phyloP scores from a whole-genome alignment of 2,797 vertebrate genomes.

The Crocidura indochinensis region DNA sequence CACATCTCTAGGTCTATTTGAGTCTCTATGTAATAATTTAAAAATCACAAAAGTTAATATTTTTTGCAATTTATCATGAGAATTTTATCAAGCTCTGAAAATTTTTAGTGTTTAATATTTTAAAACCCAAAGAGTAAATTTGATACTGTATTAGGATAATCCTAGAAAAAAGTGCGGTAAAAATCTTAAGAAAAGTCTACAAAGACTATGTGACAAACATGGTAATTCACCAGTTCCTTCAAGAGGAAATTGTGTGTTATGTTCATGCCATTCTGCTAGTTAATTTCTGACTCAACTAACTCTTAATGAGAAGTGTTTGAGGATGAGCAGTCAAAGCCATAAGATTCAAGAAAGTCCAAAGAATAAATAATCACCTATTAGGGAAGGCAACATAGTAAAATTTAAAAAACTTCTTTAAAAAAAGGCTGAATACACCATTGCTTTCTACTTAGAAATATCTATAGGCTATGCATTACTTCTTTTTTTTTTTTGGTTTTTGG shows the following conservation, averaged over 20 bases:
- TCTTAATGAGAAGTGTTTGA: constrained; percentile 6
- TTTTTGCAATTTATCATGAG: neutral
- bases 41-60: constrained; percentile 4
- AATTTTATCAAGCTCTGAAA: neutral
- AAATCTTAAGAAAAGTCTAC: constrained; percentile 1
- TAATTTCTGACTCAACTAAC: neutral
- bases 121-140: neutral
- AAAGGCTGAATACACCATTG: neutral
- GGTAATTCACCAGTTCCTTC: constrained; percentile 43
- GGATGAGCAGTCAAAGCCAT: neutral
- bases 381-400: constrained; percentile 23
- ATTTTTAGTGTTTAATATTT: constrained; percentile 7
- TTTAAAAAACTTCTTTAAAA: neutral
- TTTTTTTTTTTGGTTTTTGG: too few relatives aligned
- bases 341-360: neutral
- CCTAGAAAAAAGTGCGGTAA: neutral
- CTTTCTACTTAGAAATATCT: neutral
- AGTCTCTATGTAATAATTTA: neutral
- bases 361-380: too few relatives aligned
- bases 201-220: constrained; percentile 19
- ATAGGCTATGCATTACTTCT: neutral
- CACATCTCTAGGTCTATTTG: too few relatives aligned
- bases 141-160: neutral
- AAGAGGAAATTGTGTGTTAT: constrained; percentile 12
- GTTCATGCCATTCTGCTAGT: neutral